Base-by-base conservation (phyloP, 2,113 vertebrate species). In the Rhabdornis inornatus region DNA sequence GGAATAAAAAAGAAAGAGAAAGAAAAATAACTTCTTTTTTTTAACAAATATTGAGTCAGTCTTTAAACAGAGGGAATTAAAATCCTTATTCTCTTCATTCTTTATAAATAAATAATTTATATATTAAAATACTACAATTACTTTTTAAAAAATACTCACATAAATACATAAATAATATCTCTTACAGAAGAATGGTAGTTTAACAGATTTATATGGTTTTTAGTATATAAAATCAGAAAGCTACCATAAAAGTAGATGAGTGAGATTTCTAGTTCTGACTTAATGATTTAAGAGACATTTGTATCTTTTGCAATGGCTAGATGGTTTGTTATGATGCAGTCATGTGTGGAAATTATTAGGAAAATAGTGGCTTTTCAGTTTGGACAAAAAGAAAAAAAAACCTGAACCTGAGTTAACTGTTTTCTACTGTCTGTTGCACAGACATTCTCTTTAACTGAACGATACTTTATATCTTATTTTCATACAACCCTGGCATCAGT, bases 11-110 rank as follows among this genome's bases (percentile, higher is more conserved):
- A 68, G 14, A 52, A 42, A 42, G 4, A 56, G 4, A 64, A 69
- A 77, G 2, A 39, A 59, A 63, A 64, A 30, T 0, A 61, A 4
- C 0, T 6, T 74, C 0, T 6, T 74, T 64, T 44, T 27, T 1
- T 1, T 18, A 23, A 18, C 35, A 65, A 40, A 33, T 55, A 55
- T 11, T n/a, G 6, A 74, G 7, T 53, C 7, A 45, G 6, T 31
- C 15, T 64, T 71, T 70, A 53, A 88, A 35, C 1, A 68, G 5
- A 16, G 15, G 17, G 7, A 66, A 63, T 5, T 44, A 7, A 79
- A 93, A 82, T 55, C 11, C 9, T 65, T 19, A 12, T 72, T 72
- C 68, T 35, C 13, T 55, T 65, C 5, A 7, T 17, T n/a, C 22
- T 70, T 81, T 56, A 35, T 31, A 7, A 55, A 35, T 31, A 7